Percentiles rank a stretch among this genome's conserved stretches.
Evolutionary conservation across 2,113 vertebrate species (phyloP).

Genomic region (Poecile atricapillus): DNA sequence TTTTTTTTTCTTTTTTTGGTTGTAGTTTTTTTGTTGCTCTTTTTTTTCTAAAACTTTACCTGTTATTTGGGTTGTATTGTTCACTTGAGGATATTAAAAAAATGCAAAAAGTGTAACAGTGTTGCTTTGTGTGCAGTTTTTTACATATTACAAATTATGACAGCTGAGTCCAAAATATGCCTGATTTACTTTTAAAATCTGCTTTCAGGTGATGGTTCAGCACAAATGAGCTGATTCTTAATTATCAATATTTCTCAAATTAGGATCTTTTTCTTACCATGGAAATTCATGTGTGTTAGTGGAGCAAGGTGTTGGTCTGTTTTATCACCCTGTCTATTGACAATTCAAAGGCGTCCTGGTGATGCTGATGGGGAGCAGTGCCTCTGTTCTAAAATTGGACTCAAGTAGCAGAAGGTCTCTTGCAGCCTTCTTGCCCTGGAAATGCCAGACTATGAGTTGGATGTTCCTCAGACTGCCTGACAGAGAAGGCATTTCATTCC

Average conservation of each 20-base stretch:
- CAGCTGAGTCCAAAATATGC: not conserved
- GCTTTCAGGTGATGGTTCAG: not conserved
- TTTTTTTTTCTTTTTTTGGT: not conserved
- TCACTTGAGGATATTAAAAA: not conserved
- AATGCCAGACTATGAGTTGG: not conserved
- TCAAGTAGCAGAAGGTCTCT: not conserved
- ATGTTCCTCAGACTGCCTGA: not conserved
- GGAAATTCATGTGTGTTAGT: not conserved
- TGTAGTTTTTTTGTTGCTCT: not conserved
- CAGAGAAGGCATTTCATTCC: not conserved
- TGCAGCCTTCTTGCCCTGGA: not conserved
- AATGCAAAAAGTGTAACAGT: not conserved
- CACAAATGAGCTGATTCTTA: not conserved
- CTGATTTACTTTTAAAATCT: not conserved
- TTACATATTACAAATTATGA: not conserved
- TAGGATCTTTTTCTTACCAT: not conserved
- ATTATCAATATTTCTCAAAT: not conserved
- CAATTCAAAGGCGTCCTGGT: not conserved
- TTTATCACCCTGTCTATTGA: slow-evolving; percentile 16
- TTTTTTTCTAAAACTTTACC: not conserved
- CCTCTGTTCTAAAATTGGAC: slow-evolving; percentile 45
- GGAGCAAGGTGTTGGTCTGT: not conserved
- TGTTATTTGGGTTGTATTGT: not conserved
- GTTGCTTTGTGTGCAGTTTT: not conserved
- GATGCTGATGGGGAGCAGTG: not conserved